Percentiles rank a stretch among this genome's conserved stretches.
Evolutionary conservation across 2,888 invertebrate genomes (phyloP).

Genomic region (Melolontha melolontha): DNA sequence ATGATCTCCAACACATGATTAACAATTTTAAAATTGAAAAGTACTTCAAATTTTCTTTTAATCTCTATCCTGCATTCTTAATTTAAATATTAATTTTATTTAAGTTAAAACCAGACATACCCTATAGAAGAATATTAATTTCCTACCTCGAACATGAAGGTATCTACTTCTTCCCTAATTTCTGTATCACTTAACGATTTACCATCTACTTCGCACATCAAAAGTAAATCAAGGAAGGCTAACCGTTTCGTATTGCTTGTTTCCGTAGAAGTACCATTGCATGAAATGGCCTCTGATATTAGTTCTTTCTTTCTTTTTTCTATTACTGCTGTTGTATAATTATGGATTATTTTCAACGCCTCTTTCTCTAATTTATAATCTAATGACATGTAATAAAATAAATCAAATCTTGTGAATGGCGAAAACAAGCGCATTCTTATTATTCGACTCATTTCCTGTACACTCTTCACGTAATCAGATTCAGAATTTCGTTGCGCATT

Average conservation of each 20-base stretch:
- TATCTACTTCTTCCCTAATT: conserved; percentile 54
- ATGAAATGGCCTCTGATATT: background rate
- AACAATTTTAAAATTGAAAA: no score
- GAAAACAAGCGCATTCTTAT: conserved; percentile 54
- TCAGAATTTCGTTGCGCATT: conserved; percentile 78
- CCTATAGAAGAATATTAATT: no score
- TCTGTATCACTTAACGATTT: conserved; percentile 74
- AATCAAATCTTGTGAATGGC: conserved; percentile 67
- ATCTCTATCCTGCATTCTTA: no score
- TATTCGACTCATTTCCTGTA: conserved; percentile 68
- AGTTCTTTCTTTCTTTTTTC: conserved; percentile 45
- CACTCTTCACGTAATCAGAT: conserved; percentile 80
- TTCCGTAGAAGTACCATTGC: conserved; percentile 57
- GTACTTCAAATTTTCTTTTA: no score
- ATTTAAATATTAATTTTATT: no score
- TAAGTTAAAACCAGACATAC: no score
- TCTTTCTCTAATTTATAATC: conserved; percentile 70
- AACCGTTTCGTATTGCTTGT: conserved; percentile 41
- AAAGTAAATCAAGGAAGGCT: conserved; percentile 49
- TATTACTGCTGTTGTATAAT: conserved; percentile 65
- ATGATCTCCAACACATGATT: no score
- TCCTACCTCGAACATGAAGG: conserved; percentile 49
- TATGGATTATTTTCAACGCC: conserved; percentile 66
- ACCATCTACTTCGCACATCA: conserved; percentile 50
- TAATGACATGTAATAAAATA: conserved; percentile 69